A percentile compares a stretch with the other conserved stretches of the same genome.
phyloP scores from a whole-genome alignment of 2,113 vertebrate species.

The Pyxicephalus adspersus region DNA sequence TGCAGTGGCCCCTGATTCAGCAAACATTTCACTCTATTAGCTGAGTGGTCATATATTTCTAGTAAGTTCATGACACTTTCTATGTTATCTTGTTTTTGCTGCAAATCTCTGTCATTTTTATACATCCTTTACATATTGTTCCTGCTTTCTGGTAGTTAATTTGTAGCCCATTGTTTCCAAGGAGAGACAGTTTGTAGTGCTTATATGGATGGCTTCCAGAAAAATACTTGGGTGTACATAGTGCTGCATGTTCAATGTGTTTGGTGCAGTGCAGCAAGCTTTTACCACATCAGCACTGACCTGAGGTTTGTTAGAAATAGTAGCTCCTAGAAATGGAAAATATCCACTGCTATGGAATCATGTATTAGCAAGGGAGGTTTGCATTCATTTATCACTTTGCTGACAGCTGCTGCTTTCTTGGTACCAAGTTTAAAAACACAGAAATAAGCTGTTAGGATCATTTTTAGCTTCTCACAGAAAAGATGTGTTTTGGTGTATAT shows the following conservation, averaged over 20 bases:
- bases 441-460: slow-evolving; percentile 44
- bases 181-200: slow-evolving; percentile 4
- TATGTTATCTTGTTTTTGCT: neutral
- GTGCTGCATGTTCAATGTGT: slow-evolving; percentile 77
- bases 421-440: slow-evolving; percentile 58
- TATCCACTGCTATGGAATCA: slow-evolving; percentile 68
- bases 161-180: neutral
- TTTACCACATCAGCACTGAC: slow-evolving; percentile 82
- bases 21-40: too few relatives aligned
- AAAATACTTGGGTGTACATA: slow-evolving; percentile 65
- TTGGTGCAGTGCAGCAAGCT: slow-evolving; percentile 95
- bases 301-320: slow-evolving; percentile 70
- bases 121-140: neutral
- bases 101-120: neutral
- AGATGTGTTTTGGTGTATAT: too few relatives aligned
- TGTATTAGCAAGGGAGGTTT: slow-evolving; percentile 64
- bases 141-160: neutral
- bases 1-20: too few relatives aligned
- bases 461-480: neutral
- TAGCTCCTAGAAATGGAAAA: slow-evolving; percentile 71
- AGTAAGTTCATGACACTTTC: neutral
- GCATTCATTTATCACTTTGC: slow-evolving; percentile 62
- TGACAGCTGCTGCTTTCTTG: slow-evolving; percentile 59
- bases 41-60: neutral
- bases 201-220: slow-evolving; percentile 61